Evolutionary conservation across 2,797 vertebrate genomes (phyloP).

Genomic region (Micromesistius poutassou): DNA sequence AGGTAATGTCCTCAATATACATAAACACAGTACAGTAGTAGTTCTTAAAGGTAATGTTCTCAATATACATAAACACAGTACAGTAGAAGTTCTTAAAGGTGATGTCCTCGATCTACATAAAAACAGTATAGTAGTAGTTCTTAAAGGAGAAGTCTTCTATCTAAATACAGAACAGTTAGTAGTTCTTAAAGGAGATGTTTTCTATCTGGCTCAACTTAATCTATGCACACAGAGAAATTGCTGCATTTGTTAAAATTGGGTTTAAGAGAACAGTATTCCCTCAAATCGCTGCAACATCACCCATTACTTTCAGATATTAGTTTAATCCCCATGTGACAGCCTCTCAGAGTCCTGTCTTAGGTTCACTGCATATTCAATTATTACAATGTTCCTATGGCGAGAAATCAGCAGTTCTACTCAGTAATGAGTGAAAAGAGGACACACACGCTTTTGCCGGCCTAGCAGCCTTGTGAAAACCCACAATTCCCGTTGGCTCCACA

Average conservation of each 20-base stretch:
- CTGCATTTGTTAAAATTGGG: background rate
- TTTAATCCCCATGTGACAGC: background rate
- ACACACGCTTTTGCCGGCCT: background rate
- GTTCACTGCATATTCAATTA: background rate
- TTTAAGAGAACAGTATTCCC: too few species aligned
- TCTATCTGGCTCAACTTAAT: constrained; percentile 63
- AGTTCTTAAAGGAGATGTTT: constrained; percentile 43
- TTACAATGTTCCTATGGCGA: background rate
- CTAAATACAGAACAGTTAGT: background rate
- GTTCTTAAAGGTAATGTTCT: constrained; percentile 27
- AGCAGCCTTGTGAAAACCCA: background rate
- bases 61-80: background rate
- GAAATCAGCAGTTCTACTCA: background rate
- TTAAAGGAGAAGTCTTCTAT: background rate
- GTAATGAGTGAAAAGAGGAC: background rate
- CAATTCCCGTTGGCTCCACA: background rate
- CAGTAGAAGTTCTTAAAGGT: too few species aligned
- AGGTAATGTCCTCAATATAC: constrained; percentile 85
- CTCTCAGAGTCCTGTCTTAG: background rate
- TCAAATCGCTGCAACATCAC: background rate
- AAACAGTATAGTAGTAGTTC: too few species aligned
- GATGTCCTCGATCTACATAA: too few species aligned
- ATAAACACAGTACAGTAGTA: constrained; percentile 9
- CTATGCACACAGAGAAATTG: background rate
- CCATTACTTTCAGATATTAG: background rate